Percentiles rank a stretch among this genome's conserved stretches.
phyloP scores from a whole-genome alignment of 2,888 invertebrate species.

The Eupeodes luniger region DNA sequence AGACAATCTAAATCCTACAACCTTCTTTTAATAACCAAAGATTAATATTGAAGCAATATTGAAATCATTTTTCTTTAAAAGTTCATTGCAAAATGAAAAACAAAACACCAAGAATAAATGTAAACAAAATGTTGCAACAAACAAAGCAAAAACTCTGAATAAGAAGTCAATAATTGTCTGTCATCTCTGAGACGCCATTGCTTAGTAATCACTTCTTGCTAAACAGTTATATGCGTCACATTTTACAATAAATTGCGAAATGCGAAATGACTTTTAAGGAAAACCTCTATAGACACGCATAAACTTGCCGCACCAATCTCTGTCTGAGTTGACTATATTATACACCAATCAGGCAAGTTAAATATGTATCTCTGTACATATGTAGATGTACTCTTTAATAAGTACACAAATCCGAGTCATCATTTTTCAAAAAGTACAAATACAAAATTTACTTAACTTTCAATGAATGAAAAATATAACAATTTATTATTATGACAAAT shows the following conservation, averaged over 20 bases:
- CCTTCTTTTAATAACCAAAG: too few relatives aligned
- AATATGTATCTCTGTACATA: neutral
- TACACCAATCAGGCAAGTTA: neutral
- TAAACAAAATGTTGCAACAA: neutral
- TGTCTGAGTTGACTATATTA: too few relatives aligned
- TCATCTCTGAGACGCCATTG: slow-evolving; percentile 17
- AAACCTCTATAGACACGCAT: neutral
- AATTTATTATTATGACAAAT: neutral
- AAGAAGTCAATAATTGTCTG: slow-evolving; percentile 15
- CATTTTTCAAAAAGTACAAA: neutral
- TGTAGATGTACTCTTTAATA: neutral
- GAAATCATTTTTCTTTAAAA: too few relatives aligned
- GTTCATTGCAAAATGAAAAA: neutral
- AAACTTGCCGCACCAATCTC: neutral
- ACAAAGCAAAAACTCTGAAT: neutral
- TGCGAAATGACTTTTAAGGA: neutral
- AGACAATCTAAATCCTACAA: too few relatives aligned
- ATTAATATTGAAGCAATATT: too few relatives aligned
- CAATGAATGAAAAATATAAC: slow-evolving; percentile 1
- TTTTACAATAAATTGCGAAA: slow-evolving; percentile 25
- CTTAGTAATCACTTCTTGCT: slow-evolving; percentile 21
- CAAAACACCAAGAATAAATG: neutral
- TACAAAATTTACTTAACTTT: neutral
- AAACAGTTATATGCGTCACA: slow-evolving; percentile 5
- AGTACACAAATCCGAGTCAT: slow-evolving; percentile 20